Conservation (phyloP, 2,797 vertebrate genomes). For the Iguana delicatissima region DNA sequence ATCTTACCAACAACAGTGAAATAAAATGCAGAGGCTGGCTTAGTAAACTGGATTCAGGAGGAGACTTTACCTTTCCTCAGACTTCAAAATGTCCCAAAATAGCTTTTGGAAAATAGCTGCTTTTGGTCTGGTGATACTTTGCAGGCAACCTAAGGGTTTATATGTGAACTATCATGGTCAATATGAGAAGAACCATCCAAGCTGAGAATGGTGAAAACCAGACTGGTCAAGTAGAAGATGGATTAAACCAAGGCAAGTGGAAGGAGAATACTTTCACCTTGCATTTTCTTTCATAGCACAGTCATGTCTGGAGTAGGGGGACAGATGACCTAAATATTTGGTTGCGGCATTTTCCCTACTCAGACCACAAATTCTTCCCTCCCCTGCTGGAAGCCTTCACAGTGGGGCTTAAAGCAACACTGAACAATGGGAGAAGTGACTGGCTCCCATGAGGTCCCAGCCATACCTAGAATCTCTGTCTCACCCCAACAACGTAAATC, state of each 20-base stretch:
- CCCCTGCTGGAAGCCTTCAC: not conserved
- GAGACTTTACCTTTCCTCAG: not conserved
- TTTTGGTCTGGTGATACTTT: not conserved
- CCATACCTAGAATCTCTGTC: too few relatives aligned
- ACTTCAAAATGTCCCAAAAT: too few relatives aligned
- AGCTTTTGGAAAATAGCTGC: not conserved
- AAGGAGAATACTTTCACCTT: too few relatives aligned
- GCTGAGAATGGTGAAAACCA: too few relatives aligned
- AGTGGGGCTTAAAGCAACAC: not conserved
- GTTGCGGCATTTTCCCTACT: too few relatives aligned
- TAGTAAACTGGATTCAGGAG: too few relatives aligned
- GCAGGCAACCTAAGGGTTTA: not conserved
- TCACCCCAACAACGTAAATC: not conserved
- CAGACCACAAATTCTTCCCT: not conserved
- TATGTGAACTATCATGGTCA: not conserved
- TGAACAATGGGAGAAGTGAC: not conserved
- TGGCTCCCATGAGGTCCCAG: not conserved
- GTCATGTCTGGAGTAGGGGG: too few relatives aligned
- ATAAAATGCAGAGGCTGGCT: not conserved
- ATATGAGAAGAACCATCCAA: not conserved
- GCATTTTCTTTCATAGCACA: too few relatives aligned
- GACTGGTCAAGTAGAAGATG: too few relatives aligned
- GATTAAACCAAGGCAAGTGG: too few relatives aligned
- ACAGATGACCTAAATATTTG: not conserved
- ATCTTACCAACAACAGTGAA: not conserved